These are phyloP conservation scores for Ormyrus thymus DNA, from an alignment of 2,888 invertebrate species.

Conservation along the genomic window DNA sequence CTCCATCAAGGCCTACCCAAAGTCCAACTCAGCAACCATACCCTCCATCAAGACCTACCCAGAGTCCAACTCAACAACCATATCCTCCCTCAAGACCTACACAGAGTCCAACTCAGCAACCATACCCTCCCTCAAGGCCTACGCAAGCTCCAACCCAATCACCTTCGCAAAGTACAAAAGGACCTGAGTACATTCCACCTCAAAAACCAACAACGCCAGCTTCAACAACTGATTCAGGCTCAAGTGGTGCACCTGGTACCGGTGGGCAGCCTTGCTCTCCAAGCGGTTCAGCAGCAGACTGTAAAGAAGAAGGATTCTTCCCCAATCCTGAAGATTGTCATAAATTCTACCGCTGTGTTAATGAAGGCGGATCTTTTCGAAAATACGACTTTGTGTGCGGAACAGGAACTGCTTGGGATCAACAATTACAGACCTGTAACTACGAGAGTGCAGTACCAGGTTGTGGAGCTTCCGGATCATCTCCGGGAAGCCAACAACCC, in stretches of 20 bases:
- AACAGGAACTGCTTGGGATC: conserved; percentile 83
- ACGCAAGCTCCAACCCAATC: conserved; percentile 24
- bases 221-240: conserved; percentile 21
- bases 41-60: conserved; percentile 3
- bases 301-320: conserved; percentile 81
- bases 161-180: conserved; percentile 41
- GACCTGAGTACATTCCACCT: conserved; percentile 46
- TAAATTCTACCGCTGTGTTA: conserved; percentile 86
- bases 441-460: conserved; percentile 77
- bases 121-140: too few relatives aligned
- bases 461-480: conserved; percentile 57
- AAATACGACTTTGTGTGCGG: conserved; percentile 80
- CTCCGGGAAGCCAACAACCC: conserved; percentile 8
- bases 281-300: conserved; percentile 43
- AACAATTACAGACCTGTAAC: conserved; percentile 79
- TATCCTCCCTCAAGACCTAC: conserved; percentile 7
- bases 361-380: conserved; percentile 76
- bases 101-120: conserved; percentile 34
- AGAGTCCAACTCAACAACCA: neutral
- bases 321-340: conserved; percentile 82
- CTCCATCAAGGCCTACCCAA: neutral
- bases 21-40: conserved; percentile 7
- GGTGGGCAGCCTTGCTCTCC: conserved; percentile 46
- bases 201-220: conserved; percentile 21
- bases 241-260: conserved; percentile 26